Base-by-base conservation (phyloP, 2,888 invertebrate species). In the Drosophila mayaguana region DNA sequence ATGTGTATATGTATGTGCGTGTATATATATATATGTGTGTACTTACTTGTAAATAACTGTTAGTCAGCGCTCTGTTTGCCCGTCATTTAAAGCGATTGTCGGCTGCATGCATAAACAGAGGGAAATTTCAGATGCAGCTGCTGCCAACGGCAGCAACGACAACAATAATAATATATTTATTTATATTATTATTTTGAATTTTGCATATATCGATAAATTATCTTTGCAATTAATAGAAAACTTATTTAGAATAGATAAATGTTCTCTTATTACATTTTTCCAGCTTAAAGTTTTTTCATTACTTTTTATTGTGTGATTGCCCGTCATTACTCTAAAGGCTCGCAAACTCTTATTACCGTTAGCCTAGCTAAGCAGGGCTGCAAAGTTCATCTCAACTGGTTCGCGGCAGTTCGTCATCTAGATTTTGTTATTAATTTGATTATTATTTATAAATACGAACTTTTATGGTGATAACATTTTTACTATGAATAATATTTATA, bases 41-140 rank as follows among this genome's bases (percentile, higher is more conserved):
- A n/a, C 20, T 50, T 20, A 38, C 54, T 65, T 60, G 72, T 56
- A 74, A 68, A 70, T 60, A 63, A 71, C 61, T 22, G 71, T 80
- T 77, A 75, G 80, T 77, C 80, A 77, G 70, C 59, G 73, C 62
- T 67, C 43, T 67, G 46, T 51, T 59, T 60, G 51, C 38, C 54
- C 53, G 51, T 43, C 46, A 50, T 61, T 64, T 63, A 74, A 73
- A 63, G 53, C 60, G 57, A 38, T 38, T 48, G 48, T 40, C 18
- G 18, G 18, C 48, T 55, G 59, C 38, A 62, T 69, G 57, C 57
- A 40, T 40, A 38, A 56, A 9, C 40, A 8, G 36, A 22, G 40
- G 48, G 14, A 63, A 63, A 54, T 43, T 57, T 61, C 55, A 51
- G 48, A n/a, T 42, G 53, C 62, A 72, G 55, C 46, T 72, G 73